Conservation (phyloP, 2,888 invertebrate species). For the Horisme vitalbata region DNA sequence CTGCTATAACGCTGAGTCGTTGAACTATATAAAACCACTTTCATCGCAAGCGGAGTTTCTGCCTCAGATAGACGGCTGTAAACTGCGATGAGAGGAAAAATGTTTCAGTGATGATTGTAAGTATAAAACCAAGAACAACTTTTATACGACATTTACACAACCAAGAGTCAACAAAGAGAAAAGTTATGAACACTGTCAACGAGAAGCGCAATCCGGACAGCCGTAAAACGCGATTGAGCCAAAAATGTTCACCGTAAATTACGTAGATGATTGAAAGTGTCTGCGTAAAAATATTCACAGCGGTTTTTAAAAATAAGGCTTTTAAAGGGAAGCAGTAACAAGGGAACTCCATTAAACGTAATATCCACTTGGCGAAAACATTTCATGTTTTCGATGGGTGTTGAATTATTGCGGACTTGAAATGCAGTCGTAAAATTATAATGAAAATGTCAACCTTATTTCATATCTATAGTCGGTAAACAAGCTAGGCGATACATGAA, state of each 20-base stretch:
- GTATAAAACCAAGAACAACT: too few species aligned
- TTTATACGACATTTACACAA: too few species aligned
- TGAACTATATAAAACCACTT: constrained; percentile 40
- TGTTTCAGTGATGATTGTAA: too few species aligned
- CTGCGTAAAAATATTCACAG: constrained; percentile 15
- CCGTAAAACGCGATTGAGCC: constrained; percentile 16
- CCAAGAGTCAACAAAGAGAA: neutral
- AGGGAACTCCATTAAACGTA: constrained; percentile 42
- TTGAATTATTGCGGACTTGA: constrained; percentile 44
- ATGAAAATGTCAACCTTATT: constrained; percentile 47
- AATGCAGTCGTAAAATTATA: constrained; percentile 58
- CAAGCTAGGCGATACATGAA: constrained; percentile 2
- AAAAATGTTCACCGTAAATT: constrained; percentile 1
- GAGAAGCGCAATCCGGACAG: neutral
- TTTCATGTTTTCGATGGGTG: constrained; percentile 45
- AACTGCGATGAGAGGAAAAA: too few species aligned
- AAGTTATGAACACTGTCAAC: neutral
- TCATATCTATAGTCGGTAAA: constrained; percentile 24
- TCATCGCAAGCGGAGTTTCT: constrained; percentile 7
- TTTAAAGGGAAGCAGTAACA: constrained; percentile 31
- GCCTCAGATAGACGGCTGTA: too few species aligned
- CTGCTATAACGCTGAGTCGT: neutral
- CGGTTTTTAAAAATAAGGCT: constrained; percentile 24
- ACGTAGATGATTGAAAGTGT: constrained; percentile 17
- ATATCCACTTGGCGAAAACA: constrained; percentile 39